Conservation (phyloP, 2,888 invertebrate genomes). For the Melanotus villosus region DNA sequence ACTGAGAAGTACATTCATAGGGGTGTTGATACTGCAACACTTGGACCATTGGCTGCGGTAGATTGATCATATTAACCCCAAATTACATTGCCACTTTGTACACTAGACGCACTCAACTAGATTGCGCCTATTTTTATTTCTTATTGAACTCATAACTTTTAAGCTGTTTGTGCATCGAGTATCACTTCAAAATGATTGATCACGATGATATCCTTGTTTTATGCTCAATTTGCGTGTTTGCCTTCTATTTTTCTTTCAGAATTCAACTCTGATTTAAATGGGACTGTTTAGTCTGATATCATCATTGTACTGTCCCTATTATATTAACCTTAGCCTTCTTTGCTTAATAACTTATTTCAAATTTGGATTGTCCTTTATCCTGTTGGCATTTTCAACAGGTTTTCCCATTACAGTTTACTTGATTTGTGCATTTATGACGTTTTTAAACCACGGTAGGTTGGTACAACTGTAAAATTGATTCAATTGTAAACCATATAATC, state of each 20-base stretch:
- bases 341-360: no score
- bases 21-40: conserved; percentile 54
- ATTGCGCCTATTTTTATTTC: conserved; percentile 42
- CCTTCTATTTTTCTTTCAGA: background rate
- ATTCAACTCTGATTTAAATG: background rate
- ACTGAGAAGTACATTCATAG: conserved; percentile 56
- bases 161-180: conserved; percentile 32
- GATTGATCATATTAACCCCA: conserved; percentile 61
- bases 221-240: background rate
- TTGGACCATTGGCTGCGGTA: conserved; percentile 50
- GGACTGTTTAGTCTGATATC: no score
- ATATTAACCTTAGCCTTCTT: no score
- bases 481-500: no score
- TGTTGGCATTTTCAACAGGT: no score
- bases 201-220: background rate
- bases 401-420: no score
- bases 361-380: no score
- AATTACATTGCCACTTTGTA: conserved; percentile 58
- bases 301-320: no score
- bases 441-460: no score
- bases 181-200: conserved; percentile 29
- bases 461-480: no score
- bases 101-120: conserved; percentile 48
- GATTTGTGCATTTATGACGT: no score
- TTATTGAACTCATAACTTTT: conserved; percentile 31